phyloP scores from a whole-genome alignment of 2,888 invertebrate genomes.

The Catocala nupta region DNA sequence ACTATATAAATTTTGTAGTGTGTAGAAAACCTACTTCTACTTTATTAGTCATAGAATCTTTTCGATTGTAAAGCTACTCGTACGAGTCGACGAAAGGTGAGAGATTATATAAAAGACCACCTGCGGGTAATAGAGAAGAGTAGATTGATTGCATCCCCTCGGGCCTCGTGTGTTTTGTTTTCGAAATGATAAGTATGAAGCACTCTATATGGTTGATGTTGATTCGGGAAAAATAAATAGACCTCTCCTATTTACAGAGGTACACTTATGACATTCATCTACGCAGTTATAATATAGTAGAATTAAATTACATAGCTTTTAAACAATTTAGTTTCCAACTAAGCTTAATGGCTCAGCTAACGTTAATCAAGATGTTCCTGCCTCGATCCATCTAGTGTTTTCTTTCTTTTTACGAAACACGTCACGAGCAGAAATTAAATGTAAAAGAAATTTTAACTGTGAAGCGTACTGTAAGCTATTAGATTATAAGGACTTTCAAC shows the following conservation, averaged over 20 bases:
- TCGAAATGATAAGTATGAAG: background rate
- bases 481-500: background rate
- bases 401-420: constrained; percentile 20
- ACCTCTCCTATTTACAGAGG: background rate
- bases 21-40: too few species aligned
- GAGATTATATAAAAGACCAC: constrained; percentile 14
- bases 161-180: constrained; percentile 4
- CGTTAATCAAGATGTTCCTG: too few species aligned
- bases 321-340: too few species aligned
- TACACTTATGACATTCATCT: background rate
- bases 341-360: too few species aligned
- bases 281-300: too few species aligned
- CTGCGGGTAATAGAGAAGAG: constrained; percentile 1
- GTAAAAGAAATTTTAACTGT: constrained; percentile 18
- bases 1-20: too few species aligned
- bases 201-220: background rate
- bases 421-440: constrained; percentile 21
- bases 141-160: constrained; percentile 5
- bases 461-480: background rate
- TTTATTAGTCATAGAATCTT: too few species aligned
- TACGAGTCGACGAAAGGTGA: background rate
- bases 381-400: too few species aligned
- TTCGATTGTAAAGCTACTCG: background rate
- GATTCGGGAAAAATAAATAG: background rate
- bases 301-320: too few species aligned